phyloP scores from a whole-genome alignment of 2,888 invertebrate genomes.

The Hypena proboscidalis region DNA sequence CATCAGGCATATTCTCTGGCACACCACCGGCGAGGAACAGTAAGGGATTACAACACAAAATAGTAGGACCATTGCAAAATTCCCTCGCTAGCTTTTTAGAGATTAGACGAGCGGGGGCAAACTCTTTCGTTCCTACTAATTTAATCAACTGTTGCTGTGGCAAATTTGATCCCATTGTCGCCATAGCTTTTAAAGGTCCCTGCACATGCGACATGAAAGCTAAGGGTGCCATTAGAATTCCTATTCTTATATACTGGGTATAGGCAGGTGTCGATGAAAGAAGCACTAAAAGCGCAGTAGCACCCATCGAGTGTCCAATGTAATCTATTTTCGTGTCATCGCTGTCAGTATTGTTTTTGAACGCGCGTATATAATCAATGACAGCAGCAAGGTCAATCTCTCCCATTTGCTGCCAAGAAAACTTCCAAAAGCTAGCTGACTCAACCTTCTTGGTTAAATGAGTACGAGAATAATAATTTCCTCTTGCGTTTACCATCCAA shows the following conservation, averaged over 20 bases:
- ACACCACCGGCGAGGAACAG: constrained; percentile 62
- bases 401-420: constrained; percentile 72
- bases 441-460: constrained; percentile 50
- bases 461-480: constrained; percentile 67
- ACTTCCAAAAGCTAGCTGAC: constrained; percentile 60
- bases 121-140: constrained; percentile 57
- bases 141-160: constrained; percentile 49
- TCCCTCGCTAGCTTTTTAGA: constrained; percentile 54
- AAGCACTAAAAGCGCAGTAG: constrained; percentile 63
- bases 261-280: constrained; percentile 59
- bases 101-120: constrained; percentile 57
- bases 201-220: constrained; percentile 59
- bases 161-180: constrained; percentile 38
- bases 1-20: constrained; percentile 32
- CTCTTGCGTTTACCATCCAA: constrained; percentile 85
- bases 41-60: constrained; percentile 66
- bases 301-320: constrained; percentile 74
- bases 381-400: constrained; percentile 62
- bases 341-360: constrained; percentile 42
- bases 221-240: constrained; percentile 63
- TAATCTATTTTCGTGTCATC: constrained; percentile 48
- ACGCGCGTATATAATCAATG: constrained; percentile 59
- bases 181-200: constrained; percentile 57
- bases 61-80: constrained; percentile 54
- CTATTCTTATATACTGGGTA: constrained; percentile 62